These are phyloP conservation scores for Coelinius sp. DNA, from an alignment of 2,888 invertebrate species.

Conservation along the genomic window DNA sequence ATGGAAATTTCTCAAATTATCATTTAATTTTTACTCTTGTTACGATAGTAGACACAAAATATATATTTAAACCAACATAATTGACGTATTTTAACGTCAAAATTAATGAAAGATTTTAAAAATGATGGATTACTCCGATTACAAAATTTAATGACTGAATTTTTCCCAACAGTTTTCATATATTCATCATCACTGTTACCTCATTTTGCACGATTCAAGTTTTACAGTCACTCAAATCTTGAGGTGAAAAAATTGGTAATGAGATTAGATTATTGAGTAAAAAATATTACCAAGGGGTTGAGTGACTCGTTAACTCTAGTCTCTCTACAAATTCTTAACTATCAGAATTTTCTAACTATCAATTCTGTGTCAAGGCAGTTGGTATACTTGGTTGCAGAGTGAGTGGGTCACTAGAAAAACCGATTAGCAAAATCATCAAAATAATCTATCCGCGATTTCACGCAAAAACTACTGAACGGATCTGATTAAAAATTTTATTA, in stretches of 20 bases:
- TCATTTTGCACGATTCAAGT: neutral
- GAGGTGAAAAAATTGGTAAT: neutral
- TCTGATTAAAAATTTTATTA: too few species aligned
- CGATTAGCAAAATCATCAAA: too few species aligned
- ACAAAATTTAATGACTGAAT: neutral
- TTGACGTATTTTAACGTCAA: neutral
- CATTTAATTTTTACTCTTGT: neutral
- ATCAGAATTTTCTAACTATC: constrained; percentile 40
- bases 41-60: neutral
- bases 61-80: neutral
- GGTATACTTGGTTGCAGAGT: constrained; percentile 22
- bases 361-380: constrained; percentile 45
- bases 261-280: neutral
- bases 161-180: neutral
- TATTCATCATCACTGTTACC: neutral
- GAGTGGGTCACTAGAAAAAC: constrained; percentile 47
- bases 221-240: neutral
- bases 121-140: neutral
- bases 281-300: neutral
- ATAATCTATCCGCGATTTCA: too few species aligned
- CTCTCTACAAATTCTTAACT: neutral
- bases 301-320: neutral
- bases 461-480: too few species aligned
- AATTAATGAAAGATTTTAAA: neutral
- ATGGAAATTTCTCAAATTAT: neutral